Base-by-base conservation (phyloP, 2,888 invertebrate species). In the Pollenia amentaria region DNA sequence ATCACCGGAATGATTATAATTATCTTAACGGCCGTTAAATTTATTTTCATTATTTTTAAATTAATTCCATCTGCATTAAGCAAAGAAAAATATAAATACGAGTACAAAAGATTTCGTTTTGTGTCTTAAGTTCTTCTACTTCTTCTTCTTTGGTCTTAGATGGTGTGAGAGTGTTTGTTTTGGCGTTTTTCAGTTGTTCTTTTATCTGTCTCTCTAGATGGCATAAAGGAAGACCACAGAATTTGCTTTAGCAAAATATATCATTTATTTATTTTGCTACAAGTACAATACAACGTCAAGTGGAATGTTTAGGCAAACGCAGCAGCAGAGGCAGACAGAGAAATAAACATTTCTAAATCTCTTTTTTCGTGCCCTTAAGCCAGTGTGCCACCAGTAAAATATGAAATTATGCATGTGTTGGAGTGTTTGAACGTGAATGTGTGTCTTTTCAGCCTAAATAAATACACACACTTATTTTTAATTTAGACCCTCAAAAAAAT, bases 11-110 rank as follows among this genome's bases (percentile, higher is more conserved):
- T 78, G 72, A 64, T 78, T 75, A 73, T 81, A 73, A 85, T 81
- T 85, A 81, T 82, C 73, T 78, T 85, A 78, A 78, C 46, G 78
- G 57, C 38, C 40, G 78, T 78, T 75, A 75, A 78, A 86, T 82
- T 82, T 75, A 78, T 78, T 82, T 78, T 78, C 78, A 82, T 82
- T 78, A 75, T 78, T 81, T 75, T 65, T 18, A 70, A 82, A 85
- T 82, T 85, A 82, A 75, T 82, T 77, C 29, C 67, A 70, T 82
- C 53, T 64, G 57, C 11, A 67, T 60, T 60, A 51, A 53, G 44
- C 42, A n/a, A n/a, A 12, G 21, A 51, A 70, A 75, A 75, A 44
- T 29, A 29, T 40, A 21, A 18, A 42, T 64, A 2, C 29, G 29
- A 62, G 18, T 62, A 60, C 0, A 62, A 51, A 51, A n/a, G n/a